Conservation (phyloP, 1,140 invertebrate genomes). For the Drosophila pseudoananassae region DNA sequence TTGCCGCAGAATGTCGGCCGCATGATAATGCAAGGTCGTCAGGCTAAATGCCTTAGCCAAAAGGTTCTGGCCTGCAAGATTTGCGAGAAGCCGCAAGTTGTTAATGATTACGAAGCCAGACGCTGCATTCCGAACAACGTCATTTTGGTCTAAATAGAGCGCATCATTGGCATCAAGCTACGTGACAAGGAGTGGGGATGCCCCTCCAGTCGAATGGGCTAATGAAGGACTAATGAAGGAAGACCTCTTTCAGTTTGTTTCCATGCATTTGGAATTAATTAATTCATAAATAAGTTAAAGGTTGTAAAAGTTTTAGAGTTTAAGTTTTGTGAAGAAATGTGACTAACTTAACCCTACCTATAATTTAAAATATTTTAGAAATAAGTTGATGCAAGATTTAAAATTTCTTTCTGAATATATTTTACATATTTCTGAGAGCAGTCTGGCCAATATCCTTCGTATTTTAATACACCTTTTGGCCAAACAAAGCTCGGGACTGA, state of each 20-base stretch:
- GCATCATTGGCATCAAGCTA: slow-evolving; percentile 89
- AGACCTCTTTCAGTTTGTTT: neutral
- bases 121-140: slow-evolving; percentile 96
- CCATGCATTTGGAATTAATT: neutral
- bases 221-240: neutral
- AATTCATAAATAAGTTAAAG: neutral
- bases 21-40: slow-evolving; percentile 95
- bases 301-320: too few relatives aligned
- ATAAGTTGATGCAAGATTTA: too few relatives aligned
- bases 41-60: slow-evolving; percentile 87
- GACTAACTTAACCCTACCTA: too few relatives aligned
- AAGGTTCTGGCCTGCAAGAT: slow-evolving; percentile 98
- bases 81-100: slow-evolving; percentile 97
- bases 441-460: slow-evolving; percentile 59
- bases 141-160: slow-evolving; percentile 96
- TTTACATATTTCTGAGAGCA: neutral
- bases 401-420: neutral
- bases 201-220: neutral
- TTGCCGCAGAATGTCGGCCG: slow-evolving; percentile 84
- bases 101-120: slow-evolving; percentile 97
- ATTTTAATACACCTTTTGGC: slow-evolving; percentile 38
- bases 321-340: too few relatives aligned
- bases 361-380: too few relatives aligned
- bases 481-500: slow-evolving; percentile 52
- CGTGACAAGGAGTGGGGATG: neutral